Evolutionary conservation across 2,113 vertebrate species (phyloP), one percentile per base, ranked within the genome.

Genomic region (Formicarius rufipectus): DNA sequence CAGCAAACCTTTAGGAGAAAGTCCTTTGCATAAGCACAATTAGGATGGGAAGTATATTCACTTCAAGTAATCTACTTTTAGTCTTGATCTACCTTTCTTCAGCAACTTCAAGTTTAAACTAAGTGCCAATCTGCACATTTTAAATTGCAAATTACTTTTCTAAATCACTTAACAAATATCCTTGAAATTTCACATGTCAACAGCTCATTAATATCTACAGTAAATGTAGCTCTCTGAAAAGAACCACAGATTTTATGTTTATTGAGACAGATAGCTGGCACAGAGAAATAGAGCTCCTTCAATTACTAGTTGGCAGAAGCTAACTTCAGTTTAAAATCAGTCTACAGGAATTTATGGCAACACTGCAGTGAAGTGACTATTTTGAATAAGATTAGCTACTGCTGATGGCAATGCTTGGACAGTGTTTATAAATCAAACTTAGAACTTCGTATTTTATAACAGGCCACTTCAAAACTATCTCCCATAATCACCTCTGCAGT

Each of bases 101-200:
- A 93, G 80, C 67, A 97, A 91, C 84, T 93, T 94, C 86, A 79
- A 96, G 80, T 96, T 96, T 95, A 96, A 97, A 96, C 52, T 95
- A 94, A 97, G 96, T 97, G 96, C 79, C 89, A 94, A 92, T 93
- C 84, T 66, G 71, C 84, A 73, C 76, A 88, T 92, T 98, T 95
- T 96, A 97, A 98, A 97, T 95, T 97, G 96, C 96, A 97, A 98
- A 98, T 97, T 95, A 95, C 93, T 97, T 96, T 96, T 96, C 95
- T 96, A 98, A 98, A 98, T 98, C 95, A 97, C 87, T 97, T 96
- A 97, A 92, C 95, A 98, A 96, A 97, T 97, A 97, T 98, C 97
- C 96, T 97, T 96, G 92, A 98, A 97, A 97, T 97, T 97, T 96
- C 96, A 96, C 96, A 96, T 95, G 97, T 97, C 97, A 97, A 97